Conservation (phyloP, 2,888 invertebrate genomes). For the Metalampra italica region DNA sequence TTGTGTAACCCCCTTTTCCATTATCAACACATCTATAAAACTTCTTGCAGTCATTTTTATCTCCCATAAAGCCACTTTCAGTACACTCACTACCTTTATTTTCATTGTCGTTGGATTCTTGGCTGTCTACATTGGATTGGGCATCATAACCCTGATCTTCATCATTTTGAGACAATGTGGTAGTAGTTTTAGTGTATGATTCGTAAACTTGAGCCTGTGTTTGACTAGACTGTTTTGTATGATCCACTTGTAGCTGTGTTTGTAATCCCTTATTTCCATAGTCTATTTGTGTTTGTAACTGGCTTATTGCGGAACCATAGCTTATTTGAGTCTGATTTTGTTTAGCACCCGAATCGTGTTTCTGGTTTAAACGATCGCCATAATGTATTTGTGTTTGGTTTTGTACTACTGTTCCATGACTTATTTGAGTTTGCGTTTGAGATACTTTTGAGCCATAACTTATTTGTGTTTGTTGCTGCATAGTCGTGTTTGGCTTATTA, state of each 20-base stretch:
- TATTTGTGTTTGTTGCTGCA: conserved; percentile 41
- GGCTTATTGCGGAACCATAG: conserved; percentile 38
- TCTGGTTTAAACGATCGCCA: conserved; percentile 22
- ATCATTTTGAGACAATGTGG: conserved; percentile 11
- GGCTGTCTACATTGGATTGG: background rate
- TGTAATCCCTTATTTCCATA: conserved; percentile 39
- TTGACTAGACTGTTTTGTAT: conserved; percentile 44
- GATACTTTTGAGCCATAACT: conserved; percentile 36
- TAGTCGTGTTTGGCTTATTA: conserved; percentile 16
- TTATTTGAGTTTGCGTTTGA: conserved; percentile 45
- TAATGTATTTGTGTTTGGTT: conserved; percentile 49
- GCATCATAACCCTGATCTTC: conserved; percentile 3
- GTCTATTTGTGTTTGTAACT: conserved; percentile 44
- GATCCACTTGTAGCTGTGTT: conserved; percentile 48
- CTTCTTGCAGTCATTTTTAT: conserved; percentile 77
- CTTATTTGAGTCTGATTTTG: conserved; percentile 48
- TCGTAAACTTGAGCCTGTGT: conserved; percentile 35
- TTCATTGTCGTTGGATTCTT: background rate
- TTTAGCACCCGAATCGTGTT: conserved; percentile 16
- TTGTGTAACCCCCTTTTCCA: conserved; percentile 61
- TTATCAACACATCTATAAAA: conserved; percentile 83
- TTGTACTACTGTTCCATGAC: conserved; percentile 33
- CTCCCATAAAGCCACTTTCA: conserved; percentile 80
- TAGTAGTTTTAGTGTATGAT: conserved; percentile 19
- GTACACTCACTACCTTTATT: conserved; percentile 22